phyloP scores from a whole-genome alignment of 2,113 vertebrate genomes.

The Microcebus murinus region DNA sequence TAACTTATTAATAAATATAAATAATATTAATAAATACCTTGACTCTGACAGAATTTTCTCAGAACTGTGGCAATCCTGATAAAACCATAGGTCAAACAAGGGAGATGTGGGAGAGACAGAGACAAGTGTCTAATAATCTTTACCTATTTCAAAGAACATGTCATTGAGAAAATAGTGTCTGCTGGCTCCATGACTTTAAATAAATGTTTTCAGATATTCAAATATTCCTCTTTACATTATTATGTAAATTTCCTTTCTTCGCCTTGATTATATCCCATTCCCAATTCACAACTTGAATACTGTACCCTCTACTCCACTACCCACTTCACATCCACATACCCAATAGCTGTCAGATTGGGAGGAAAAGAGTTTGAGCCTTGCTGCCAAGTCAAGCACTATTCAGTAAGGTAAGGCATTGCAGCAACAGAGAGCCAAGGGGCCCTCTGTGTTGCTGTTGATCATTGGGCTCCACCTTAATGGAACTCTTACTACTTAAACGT shows the following conservation, averaged over 20 bases:
- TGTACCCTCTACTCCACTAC: not conserved
- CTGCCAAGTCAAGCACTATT: not conserved
- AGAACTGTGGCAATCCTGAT: not conserved
- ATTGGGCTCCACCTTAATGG: not conserved
- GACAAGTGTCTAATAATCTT: not conserved
- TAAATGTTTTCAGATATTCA: not conserved
- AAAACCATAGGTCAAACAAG: not conserved
- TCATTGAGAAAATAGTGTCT: not conserved
- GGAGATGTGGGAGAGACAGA: not conserved
- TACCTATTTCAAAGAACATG: not conserved
- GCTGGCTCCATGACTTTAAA: not conserved
- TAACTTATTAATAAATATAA: too few species aligned
- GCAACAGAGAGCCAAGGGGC: not conserved
- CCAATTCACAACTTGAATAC: not conserved
- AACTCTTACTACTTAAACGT: not conserved
- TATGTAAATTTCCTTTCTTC: not conserved
- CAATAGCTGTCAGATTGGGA: not conserved
- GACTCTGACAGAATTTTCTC: not conserved
- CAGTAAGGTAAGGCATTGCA: not conserved
- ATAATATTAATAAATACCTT: not conserved
- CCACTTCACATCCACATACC: not conserved
- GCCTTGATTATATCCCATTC: not conserved
- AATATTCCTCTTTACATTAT: not conserved
- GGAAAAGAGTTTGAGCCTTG: not conserved
- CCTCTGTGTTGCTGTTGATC: not conserved